Evolutionary conservation across 2,797 vertebrate genomes (phyloP), one percentile per base, ranked within the genome.

Genomic region (Syngnathus rostellatus): DNA sequence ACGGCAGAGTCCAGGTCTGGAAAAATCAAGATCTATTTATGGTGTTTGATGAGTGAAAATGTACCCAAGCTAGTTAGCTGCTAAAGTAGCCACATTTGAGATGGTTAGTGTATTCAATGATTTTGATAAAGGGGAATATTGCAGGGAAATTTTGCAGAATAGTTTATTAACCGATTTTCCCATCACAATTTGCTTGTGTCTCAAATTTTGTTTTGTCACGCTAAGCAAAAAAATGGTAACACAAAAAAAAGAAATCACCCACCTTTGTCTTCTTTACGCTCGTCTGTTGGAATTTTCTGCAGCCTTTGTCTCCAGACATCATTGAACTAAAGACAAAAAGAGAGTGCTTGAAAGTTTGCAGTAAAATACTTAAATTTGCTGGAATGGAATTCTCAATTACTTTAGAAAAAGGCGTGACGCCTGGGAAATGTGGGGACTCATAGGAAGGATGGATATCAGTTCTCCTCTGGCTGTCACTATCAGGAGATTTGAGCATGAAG

Each of bases 1-100:
- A 97, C 93, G 1, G 88, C 90, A 0, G 93, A 93, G 81, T 98
- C 96, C 73, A 98, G 85, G 83, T 96, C 94, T 98, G 71, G 6
- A 53, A 31, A 51, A 57, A 57, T 31, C 12, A 57, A 57, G 25
- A 10, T 21, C n/a, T 21, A n/a, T 51, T 51, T 21, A n/a, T 21
- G n/a, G 8, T 10, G n/a, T 51, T 51, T 51, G 50, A 21, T 4
- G 50, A 21, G 45, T 21, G 50, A 51, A 51, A 8, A 51, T 51
- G 50, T 11, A 11, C 7, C 2, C 50, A 1, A 21, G 50, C 19
- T 21, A 21, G n/a, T n/a, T 8, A 21, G 8, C 50, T 51, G 46
- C 16, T 6, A 6, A 48, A 19, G 17, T 6, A 19, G 46, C 6
- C 46, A 19, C 1, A 48, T 17, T 48, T 48, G 46, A 6, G 46